Evolutionary conservation across 2,888 invertebrate species (phyloP), one percentile per base, ranked within the genome.

Genomic region (Thymelicus acteon): DNA sequence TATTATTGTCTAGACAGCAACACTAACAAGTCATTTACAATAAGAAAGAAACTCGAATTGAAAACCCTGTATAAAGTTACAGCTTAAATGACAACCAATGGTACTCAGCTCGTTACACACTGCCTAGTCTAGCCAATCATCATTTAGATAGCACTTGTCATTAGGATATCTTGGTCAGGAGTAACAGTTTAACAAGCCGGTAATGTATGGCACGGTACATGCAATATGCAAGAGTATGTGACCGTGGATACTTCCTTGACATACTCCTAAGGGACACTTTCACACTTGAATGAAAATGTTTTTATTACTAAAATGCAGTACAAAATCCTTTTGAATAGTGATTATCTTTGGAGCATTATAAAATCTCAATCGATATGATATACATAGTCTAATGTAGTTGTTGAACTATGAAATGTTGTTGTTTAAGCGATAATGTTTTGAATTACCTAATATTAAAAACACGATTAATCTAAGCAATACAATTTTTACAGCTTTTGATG

Each of bases 91-190:
- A 72, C 70, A 62, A 66, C 7, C 66, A 6, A 44, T 72, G 60
- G 75, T 72, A 72, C 31, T 47, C 37, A 4, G 15, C n/a, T 61
- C 37, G 62, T 69, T 52, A 24, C 37, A 64, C 76, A 73, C 78
- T 80, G 60, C 39, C 69, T 69, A 54, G 69, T 58, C 24, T 47
- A 54, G 63, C 69, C 69, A 86, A 87, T 86, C 83, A 85, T 83
- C 83, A 79, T 84, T 84, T 80, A 82, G 82, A 80, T 81, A 82
- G 77, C 75, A 74, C 77, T 52, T 75, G 82, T 82, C 81, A 80
- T 87, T 85, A 86, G 76, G 78, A 78, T 78, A 82, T 82, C 80
- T 85, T 78, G 82, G 85, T 79, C 83, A 82, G 78, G 73, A 73
- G 75, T 75, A 73, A 74, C 76, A 74, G 78, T 80, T 80, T 77